Base-by-base conservation (phyloP, 1,140 invertebrate species). In the Musca vetustissima region DNA sequence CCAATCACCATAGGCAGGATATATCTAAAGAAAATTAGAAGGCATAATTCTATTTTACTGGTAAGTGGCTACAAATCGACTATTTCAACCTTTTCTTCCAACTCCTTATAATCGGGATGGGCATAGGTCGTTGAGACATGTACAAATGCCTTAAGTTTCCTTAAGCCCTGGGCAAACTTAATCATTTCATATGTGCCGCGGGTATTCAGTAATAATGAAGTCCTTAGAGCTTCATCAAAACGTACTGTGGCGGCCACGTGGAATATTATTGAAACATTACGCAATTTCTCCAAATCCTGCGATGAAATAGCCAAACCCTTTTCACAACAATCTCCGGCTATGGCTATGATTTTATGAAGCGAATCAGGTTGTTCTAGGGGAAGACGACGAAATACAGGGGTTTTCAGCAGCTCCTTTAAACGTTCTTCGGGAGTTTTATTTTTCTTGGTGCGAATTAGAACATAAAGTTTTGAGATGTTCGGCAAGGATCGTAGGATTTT, bases 241-340 rank as follows among this genome's bases (percentile, higher is more conserved):
- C 80, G 73, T 15, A 98, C 91, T 67, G 93, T 97, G 0, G 97
- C 97, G 1, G 97, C 97, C 1, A 91, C 91, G 77, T 99, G 96
- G 81, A 96, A 97, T 7, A 99, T 89, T 14, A 98, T 85, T 2
- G 91, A 89, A 0, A 97, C 91, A 74, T 89, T 87, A 2, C 91
- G 86, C 0, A 85, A 74, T 3, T 67, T 71, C 15, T 64, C 57
- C 28, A 76, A 11, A 66, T 81, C 78, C 28, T 32, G 28, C 28
- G 52, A 17, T 65, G 68, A 70, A 17, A 85, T 81, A 74, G 90
- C 92, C 66, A 92, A 74, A 1, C 85, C 86, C 15, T 87, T 73
- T 65, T 88, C 76, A 36, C 86, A 85, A 1, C 92, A 87, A 83
- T 99, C 94, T 2, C 96, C 96, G 22, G 75, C 76, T 1, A 98